A percentile compares a stretch with the other conserved stretches of the same genome.
Conservation (phyloP, 2,797 vertebrate genomes). For the Scolopax bukidnonensis region DNA sequence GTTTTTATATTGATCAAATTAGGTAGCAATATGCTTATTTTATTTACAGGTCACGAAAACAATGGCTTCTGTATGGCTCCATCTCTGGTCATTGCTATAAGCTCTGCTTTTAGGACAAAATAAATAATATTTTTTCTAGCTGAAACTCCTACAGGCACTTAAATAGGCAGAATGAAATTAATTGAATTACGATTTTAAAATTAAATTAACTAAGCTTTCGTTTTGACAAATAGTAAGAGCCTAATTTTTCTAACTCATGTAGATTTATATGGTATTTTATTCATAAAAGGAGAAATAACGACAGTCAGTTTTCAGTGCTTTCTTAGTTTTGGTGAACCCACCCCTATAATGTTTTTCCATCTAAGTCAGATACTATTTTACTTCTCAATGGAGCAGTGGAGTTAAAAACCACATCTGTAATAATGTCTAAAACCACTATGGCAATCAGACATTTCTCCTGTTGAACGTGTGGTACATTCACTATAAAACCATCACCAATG, state of each 20-base stretch:
- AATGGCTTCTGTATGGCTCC: neutral
- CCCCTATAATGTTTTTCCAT: neutral
- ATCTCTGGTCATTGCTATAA: neutral
- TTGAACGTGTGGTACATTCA: neutral
- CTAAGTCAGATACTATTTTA: neutral
- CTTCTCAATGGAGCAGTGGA: neutral
- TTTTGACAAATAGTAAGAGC: neutral
- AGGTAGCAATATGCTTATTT: neutral
- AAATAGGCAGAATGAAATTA: neutral
- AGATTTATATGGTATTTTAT: neutral
- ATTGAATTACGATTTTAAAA: neutral
- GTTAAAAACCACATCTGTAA: neutral
- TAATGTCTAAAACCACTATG: neutral
- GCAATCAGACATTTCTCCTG: neutral
- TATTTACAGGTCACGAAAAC: neutral
- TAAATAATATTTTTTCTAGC: neutral
- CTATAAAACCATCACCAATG: neutral
- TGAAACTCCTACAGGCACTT: neutral
- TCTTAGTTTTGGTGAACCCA: neutral
- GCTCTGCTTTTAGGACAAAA: neutral
- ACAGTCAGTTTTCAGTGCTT: neutral
- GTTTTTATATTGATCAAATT: neutral
- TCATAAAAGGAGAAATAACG: neutral
- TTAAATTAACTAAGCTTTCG: neutral
- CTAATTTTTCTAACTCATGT: neutral